Percentiles rank a stretch among this genome's conserved stretches.
Conservation (phyloP, 2,888 invertebrate species). For the Drosophila vallismaia region DNA sequence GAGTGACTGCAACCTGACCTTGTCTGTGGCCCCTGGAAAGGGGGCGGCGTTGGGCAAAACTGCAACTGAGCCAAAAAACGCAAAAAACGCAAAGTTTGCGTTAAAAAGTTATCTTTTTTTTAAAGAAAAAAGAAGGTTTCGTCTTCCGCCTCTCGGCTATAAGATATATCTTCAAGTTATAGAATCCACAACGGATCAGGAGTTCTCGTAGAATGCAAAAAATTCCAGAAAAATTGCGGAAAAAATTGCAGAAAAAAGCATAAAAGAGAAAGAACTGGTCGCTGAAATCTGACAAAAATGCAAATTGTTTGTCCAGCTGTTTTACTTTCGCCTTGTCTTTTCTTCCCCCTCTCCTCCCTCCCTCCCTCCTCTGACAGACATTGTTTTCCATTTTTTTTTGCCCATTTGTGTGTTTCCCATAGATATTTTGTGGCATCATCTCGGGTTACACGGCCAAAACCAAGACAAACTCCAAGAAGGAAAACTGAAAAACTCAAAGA, state of each 20-base stretch:
- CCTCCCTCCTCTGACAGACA: background rate
- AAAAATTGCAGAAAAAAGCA: background rate
- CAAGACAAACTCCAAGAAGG: slow-evolving; percentile 1
- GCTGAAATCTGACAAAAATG: slow-evolving; percentile 31
- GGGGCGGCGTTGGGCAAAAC: slow-evolving; percentile 4
- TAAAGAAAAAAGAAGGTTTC: no score
- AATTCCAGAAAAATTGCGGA: background rate
- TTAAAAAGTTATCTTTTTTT: no score
- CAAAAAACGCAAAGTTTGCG: no score
- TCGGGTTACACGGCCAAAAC: slow-evolving; percentile 46
- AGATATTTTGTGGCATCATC: slow-evolving; percentile 35
- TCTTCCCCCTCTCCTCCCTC: background rate
- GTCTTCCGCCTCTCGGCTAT: no score
- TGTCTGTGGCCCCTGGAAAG: background rate
- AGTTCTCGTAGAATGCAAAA: no score
- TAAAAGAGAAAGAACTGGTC: slow-evolving; percentile 5
- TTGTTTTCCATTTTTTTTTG: slow-evolving; percentile 8
- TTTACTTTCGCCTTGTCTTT: slow-evolving; percentile 47
- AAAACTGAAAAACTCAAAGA: slow-evolving; percentile 1
- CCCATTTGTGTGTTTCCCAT: slow-evolving; percentile 37
- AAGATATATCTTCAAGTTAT: no score
- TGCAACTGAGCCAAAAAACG: slow-evolving; percentile 11
- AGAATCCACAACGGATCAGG: no score
- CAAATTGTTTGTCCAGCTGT: slow-evolving; percentile 58
- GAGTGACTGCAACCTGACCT: slow-evolving; percentile 30